Base-by-base conservation (phyloP, 2,113 vertebrate species). In the Carassius carassius region DNA sequence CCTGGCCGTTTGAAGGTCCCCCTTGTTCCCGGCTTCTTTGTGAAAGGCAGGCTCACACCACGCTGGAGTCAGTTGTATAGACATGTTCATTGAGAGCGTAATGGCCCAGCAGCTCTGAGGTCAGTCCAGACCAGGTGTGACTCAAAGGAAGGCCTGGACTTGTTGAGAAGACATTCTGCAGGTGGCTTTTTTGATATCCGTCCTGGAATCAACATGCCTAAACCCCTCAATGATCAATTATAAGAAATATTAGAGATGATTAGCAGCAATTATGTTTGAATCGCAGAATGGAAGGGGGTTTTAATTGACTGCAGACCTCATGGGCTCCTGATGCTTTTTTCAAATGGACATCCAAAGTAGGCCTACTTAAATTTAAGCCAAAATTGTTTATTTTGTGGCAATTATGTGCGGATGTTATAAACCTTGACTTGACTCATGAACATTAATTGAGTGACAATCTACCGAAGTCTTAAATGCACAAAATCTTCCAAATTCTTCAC, bases 251-350 rank as follows among this genome's bases (percentile, higher is more conserved):
- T 90, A 88, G 85, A 74, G 76, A 86, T 80, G 79, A 90, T 89
- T 91, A 83, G 58, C 58, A 83, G 82, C 86, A 91, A 90, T 91
- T 86, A 89, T 87, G 78, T 80, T 90, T 83, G 83, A 88, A 87
- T 91, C 81, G 72, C 83, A 51, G 35, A 72, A 86, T 78, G 47
- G 81, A 73, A 77, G 80, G 65, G 25, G 60, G 47, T 85, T 81
- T 84, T 78, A 83, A 88, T 91, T 88, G 83, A 86, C 85, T 74
- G 72, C 81, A 85, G 86, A 85, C 89, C 78, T 82, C 73, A 25
- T 35, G 75, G 73, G 76, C 63, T 81, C 67, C 73, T 82, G 77
- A 82, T 74, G 82, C 25, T 67, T 60, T 44, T 81, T 65, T 79
- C 44, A 44, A 81, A 62, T 81, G 19, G 65, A 73, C 35, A 78